Conservation (phyloP, 2,797 vertebrate genomes). For the Amblyraja radiata region DNA sequence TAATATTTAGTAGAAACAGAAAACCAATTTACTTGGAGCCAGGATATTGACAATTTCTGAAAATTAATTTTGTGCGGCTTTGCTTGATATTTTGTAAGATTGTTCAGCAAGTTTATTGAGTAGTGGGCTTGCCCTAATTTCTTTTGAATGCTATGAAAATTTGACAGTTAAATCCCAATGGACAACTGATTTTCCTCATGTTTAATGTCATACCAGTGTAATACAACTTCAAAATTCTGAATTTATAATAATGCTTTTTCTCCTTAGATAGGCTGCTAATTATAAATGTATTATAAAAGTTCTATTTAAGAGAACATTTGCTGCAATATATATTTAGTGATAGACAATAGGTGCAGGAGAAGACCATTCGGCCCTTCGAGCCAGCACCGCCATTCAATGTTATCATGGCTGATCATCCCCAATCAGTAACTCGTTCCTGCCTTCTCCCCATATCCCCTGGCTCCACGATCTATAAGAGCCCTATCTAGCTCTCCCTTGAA, state of each 20-base stretch:
- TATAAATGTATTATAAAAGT: neutral
- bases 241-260: neutral
- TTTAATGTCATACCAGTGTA: too few species aligned
- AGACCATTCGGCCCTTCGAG: too few species aligned
- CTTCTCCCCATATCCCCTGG: too few species aligned
- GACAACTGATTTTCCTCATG: neutral
- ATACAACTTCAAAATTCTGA: neutral
- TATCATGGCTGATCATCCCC: too few species aligned
- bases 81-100: neutral
- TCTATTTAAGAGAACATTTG: neutral
- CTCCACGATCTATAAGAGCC: too few species aligned
- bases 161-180: neutral
- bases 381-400: too few species aligned
- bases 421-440: too few species aligned
- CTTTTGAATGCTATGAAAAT: neutral
- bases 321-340: neutral
- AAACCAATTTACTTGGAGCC: neutral
- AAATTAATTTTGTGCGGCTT: neutral
- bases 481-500: too few species aligned
- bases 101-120: neutral
- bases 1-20: neutral
- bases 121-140: neutral
- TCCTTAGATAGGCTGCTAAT: neutral
- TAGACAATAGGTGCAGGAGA: too few species aligned
- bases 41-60: neutral